Conservation (phyloP, 2,797 vertebrate genomes). For the Kryptopterus vitreolus region DNA sequence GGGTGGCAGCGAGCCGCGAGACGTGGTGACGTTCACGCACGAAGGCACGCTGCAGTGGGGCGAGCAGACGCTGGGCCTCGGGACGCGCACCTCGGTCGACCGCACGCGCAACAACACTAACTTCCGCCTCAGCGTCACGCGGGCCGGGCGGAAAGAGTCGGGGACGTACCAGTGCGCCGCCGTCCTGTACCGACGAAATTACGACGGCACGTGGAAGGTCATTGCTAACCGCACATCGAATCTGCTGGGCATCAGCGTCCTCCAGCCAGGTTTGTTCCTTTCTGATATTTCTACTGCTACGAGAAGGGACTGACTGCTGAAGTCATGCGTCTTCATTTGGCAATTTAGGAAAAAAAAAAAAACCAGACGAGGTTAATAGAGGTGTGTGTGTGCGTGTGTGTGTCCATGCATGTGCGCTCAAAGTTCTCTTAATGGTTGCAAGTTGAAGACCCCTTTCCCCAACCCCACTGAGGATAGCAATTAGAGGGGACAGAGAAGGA, state of each 20-base stretch:
- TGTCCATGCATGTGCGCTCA: slow-evolving; percentile 48
- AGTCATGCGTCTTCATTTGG: slow-evolving; percentile 13
- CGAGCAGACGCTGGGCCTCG: slow-evolving; percentile 78
- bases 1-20: slow-evolving; percentile 73
- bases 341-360: not conserved
- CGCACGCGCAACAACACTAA: slow-evolving; percentile 91
- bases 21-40: slow-evolving; percentile 91
- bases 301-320: not conserved
- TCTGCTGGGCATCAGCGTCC: slow-evolving; percentile 90
- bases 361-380: slow-evolving; percentile 6
- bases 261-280: slow-evolving; percentile 82
- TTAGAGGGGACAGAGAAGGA: slow-evolving; percentile 44
- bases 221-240: slow-evolving; percentile 92
- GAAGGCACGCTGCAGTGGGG: slow-evolving; percentile 95
- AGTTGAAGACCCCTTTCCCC: slow-evolving; percentile 26
- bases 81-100: slow-evolving; percentile 89
- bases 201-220: slow-evolving; percentile 86
- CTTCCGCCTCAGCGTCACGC: slow-evolving; percentile 88
- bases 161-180: slow-evolving; percentile 95
- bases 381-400: not conserved
- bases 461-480: slow-evolving; percentile 48
- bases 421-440: slow-evolving; percentile 67
- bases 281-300: not conserved
- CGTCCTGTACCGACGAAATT: slow-evolving; percentile 87
- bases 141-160: slow-evolving; percentile 87